Evolutionary conservation across 2,888 invertebrate genomes (phyloP), one percentile per base, ranked within the genome.

Genomic region (Onthophagus sagittarius): DNA sequence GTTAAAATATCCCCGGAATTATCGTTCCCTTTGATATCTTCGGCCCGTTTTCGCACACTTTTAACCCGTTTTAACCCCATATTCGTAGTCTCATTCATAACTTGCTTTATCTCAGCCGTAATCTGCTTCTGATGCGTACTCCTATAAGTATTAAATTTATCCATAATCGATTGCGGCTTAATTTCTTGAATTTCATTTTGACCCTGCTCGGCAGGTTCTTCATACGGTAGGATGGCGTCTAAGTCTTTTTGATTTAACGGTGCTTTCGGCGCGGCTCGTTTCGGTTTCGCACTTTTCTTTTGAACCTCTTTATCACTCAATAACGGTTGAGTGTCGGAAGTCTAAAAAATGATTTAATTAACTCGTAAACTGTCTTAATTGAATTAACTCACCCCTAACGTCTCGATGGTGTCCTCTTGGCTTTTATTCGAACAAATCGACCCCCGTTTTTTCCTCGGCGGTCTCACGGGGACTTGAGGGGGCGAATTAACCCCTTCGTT

Each of bases 1-100:
- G 95, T 95, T 79, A 95, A 85, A 79, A 94, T 92, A 83, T 95
- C 95, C 5, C 95, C 95, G 72, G 90, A 89, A 76, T 91, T 90
- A 6, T 89, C 87, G 62, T 87, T 86, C 6, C 82, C 75, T 67
- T 86, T 83, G 4, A 77, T 80, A 65, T 85, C 84, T 71, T 84
- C 82, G 15, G 79, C 78, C 33, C 79, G 76, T 76, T 82, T 83
- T 65, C 83, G 75, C 11, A 84, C 83, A 76, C 86, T 88, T 75
- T 87, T 86, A 0, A 87, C 86, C 53, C 86, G 84, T 76, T 86
- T 87, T 72, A 88, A 75, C 14, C 85, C 86, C 71, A 81, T 82
- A 32, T 86, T 85, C n/a, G 79, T 71, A 9, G 79, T 82, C 65
- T 83, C 83, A 72, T 81, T 84, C 77, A 86, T 83, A 53, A 85